These are phyloP conservation scores for Solea solea DNA, from an alignment of 2,113 vertebrate species.

Conservation along the genomic window DNA sequence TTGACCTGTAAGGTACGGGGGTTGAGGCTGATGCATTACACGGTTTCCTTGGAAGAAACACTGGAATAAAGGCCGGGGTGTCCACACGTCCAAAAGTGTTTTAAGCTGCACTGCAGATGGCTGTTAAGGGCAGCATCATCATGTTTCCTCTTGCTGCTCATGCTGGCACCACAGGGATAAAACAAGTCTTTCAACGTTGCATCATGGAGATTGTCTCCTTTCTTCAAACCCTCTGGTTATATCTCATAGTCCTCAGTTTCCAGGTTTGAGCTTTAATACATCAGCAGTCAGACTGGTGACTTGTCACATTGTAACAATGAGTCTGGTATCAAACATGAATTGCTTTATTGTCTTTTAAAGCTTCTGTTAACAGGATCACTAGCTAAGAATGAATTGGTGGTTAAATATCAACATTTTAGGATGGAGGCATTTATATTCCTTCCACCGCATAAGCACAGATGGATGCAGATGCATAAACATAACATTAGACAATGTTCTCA, in stretches of 20 bases:
- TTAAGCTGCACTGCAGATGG: slow-evolving; percentile 68
- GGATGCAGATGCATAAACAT: too few relatives aligned
- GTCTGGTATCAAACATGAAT: too few relatives aligned
- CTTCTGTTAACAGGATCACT: too few relatives aligned
- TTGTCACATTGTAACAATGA: too few relatives aligned
- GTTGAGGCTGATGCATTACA: slow-evolving; percentile 34
- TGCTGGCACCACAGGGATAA: slow-evolving; percentile 66
- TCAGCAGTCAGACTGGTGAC: neutral
- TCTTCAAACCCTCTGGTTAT: neutral
- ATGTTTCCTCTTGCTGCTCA: slow-evolving; percentile 65
- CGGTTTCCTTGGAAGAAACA: slow-evolving; percentile 13
- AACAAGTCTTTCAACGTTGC: slow-evolving; percentile 67
- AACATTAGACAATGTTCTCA: too few relatives aligned
- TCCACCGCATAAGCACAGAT: too few relatives aligned
- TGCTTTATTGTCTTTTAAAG: too few relatives aligned
- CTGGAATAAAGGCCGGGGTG: slow-evolving; percentile 7
- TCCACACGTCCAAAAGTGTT: slow-evolving; percentile 56
- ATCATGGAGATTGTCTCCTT: slow-evolving; percentile 21
- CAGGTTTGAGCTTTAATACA: neutral
- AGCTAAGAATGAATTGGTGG: too few relatives aligned
- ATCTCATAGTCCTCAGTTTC: neutral
- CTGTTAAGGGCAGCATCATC: slow-evolving; percentile 67
- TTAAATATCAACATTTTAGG: too few relatives aligned
- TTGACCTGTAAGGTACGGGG: slow-evolving; percentile 11
- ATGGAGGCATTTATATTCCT: too few relatives aligned